These are phyloP conservation scores for Cyclina sinensis DNA, from an alignment of 1,140 invertebrate species.

Conservation along the genomic window DNA sequence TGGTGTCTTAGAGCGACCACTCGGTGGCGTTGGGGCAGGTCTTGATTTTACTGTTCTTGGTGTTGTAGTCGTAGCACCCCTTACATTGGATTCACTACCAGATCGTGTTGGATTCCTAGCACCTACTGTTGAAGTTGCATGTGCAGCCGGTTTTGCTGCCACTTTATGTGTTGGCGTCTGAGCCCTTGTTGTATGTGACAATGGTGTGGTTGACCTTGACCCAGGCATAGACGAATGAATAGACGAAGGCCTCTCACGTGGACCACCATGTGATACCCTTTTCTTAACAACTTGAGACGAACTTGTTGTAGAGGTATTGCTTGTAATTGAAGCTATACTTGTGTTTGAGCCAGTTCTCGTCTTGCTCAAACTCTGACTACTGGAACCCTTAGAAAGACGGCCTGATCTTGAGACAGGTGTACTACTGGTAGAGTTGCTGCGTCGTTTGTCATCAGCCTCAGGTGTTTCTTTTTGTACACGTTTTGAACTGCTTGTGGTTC, in stretches of 20 bases:
- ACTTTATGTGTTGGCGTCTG: slow-evolving; percentile 44
- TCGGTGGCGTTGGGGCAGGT: slow-evolving; percentile 36
- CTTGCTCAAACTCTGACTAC: slow-evolving; percentile 72
- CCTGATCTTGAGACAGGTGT: slow-evolving; percentile 54
- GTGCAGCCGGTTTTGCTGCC: slow-evolving; percentile 34
- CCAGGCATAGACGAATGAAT: slow-evolving; percentile 67
- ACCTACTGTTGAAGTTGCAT: slow-evolving; percentile 39
- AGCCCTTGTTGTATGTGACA: slow-evolving; percentile 49
- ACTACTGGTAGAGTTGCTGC: slow-evolving; percentile 66
- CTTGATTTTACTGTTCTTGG: slow-evolving; percentile 49
- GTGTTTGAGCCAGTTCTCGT: slow-evolving; percentile 74
- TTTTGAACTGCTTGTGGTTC: slow-evolving; percentile 73
- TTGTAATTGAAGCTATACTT: slow-evolving; percentile 74
- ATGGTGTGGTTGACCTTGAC: slow-evolving; percentile 71
- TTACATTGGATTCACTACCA: slow-evolving; percentile 1
- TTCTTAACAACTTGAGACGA: slow-evolving; percentile 39
- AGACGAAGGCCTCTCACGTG: slow-evolving; percentile 60
- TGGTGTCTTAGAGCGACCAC: slow-evolving; percentile 68
- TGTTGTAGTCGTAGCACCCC: slow-evolving; percentile 29
- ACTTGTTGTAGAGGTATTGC: slow-evolving; percentile 69
- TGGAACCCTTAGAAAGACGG: slow-evolving; percentile 60
- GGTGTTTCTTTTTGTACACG: slow-evolving; percentile 53
- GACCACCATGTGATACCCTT: slow-evolving; percentile 29
- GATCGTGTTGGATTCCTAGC: slow-evolving; percentile 61
- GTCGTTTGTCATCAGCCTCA: slow-evolving; percentile 61